These are phyloP conservation scores for Clamator glandarius DNA, from an alignment of 2,797 vertebrate species.

Conservation along the genomic window DNA sequence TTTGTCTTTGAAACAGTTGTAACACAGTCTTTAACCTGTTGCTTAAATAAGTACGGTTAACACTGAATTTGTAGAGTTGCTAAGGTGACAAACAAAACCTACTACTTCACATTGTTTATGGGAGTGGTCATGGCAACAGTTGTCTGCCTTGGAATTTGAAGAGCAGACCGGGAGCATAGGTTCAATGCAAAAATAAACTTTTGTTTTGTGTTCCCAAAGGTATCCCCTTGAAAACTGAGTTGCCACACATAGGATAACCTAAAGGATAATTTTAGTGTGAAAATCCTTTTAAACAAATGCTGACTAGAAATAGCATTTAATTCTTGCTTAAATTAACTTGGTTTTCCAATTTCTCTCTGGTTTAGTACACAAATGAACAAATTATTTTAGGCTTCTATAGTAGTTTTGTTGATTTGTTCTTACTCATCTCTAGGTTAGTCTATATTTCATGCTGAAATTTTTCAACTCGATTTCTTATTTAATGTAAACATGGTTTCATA, in stretches of 20 bases:
- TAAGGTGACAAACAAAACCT: background rate
- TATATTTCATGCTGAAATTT: background rate
- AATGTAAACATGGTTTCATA: background rate
- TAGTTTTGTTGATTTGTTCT: background rate
- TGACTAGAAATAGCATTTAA: background rate
- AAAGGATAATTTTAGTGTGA: background rate
- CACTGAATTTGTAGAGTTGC: background rate
- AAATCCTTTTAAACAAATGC: background rate
- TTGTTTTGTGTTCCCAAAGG: background rate
- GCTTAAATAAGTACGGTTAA: background rate
- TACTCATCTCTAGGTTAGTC: background rate
- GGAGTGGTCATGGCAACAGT: constrained; percentile 52
- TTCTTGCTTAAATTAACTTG: background rate
- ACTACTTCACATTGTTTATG: constrained; percentile 45
- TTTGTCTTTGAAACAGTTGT: background rate
- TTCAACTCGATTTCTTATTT: background rate
- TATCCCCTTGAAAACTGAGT: background rate
- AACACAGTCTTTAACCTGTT: background rate
- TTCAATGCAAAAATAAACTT: background rate
- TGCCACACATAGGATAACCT: background rate
- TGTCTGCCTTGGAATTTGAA: constrained; percentile 50
- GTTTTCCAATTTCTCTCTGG: background rate
- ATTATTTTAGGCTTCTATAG: background rate
- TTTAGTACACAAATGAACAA: background rate
- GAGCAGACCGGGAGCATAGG: background rate